Base-by-base conservation (phyloP, 2,797 vertebrate species). In the Balearica regulorum region DNA sequence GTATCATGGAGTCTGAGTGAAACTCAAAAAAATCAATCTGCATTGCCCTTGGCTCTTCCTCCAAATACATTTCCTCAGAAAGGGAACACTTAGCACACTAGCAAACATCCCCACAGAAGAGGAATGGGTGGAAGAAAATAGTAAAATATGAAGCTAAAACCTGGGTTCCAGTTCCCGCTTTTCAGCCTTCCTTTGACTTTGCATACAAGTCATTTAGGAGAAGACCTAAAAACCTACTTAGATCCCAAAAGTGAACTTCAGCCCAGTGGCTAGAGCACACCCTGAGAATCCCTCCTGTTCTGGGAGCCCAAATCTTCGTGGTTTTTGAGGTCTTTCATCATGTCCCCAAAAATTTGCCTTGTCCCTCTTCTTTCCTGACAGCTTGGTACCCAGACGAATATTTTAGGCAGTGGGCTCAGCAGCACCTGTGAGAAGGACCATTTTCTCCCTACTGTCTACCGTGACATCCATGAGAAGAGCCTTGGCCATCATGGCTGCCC, bases 1-100 rank as follows among this genome's bases (percentile, higher is more conserved):
- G 24, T 89, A 58, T 70, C 71, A 41, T 33, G 55, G 70, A 90
- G 41, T 41, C 81, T 57, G 81, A 89, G 46, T 31, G 62, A 89
- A 97, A 82, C 44, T 83, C 62, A 39, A 83, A 92, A 92, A 92
- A 94, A 83, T 84, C 77, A 62, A 53, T 87, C 51, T 79, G 25
- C 21, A 28, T 17, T 66, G 77, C 48, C 83, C 73, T 87, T 92
- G 71, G 18, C 44, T 90, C 44, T 90, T 82, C 51, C 60, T 93
- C 62, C 43, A 60, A 66, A 76, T 55, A 58, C 0, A 16, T 14
- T 11, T 79, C 33, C 61, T 84, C 58, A 66, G 58, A 76, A 88
- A 69, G 39, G 60, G 35, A 86, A 86, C 76, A 60, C 33, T 37
- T n/a, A 75, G 20, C 39, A 71, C 16, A 26, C 80, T 35, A 58